These are phyloP conservation scores for Mastacembelus armatus DNA, from an alignment of 2,797 vertebrate species.

Conservation along the genomic window DNA sequence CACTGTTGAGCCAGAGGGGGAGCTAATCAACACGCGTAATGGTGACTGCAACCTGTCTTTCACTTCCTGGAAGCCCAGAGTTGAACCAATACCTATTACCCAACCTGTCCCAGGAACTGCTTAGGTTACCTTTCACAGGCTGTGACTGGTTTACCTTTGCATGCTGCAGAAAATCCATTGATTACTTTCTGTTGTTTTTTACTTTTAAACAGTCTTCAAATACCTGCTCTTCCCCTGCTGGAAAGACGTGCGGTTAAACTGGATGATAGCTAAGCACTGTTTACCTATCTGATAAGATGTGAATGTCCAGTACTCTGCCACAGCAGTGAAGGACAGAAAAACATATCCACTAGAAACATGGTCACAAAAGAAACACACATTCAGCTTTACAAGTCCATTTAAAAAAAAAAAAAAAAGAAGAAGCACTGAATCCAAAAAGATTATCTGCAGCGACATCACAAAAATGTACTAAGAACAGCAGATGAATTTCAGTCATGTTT, in stretches of 20 bases:
- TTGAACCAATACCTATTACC: conserved; percentile 26
- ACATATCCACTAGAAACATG: neutral
- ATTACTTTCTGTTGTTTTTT: neutral
- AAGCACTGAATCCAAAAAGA: neutral
- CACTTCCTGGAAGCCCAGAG: conserved; percentile 46
- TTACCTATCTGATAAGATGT: conserved; percentile 20
- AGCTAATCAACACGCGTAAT: conserved; percentile 37
- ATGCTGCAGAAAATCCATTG: neutral
- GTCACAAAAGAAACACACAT: neutral
- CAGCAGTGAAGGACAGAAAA: neutral
- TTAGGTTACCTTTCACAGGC: conserved; percentile 35
- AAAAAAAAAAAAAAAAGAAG: too few relatives aligned
- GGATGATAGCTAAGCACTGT: conserved; percentile 33
- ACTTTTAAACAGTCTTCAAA: neutral
- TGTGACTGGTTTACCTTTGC: neutral
- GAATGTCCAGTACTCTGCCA: neutral
- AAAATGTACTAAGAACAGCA: neutral
- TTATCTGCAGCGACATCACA: neutral
- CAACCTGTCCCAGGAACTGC: conserved; percentile 20
- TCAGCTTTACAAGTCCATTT: neutral
- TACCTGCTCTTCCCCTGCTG: neutral
- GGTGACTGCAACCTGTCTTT: conserved; percentile 23
- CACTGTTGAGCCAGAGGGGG: neutral
- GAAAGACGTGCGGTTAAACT: too few relatives aligned
- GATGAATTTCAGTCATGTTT: neutral